phyloP scores from a whole-genome alignment of 2,888 invertebrate species.

The Caradrina clavipalpis region DNA sequence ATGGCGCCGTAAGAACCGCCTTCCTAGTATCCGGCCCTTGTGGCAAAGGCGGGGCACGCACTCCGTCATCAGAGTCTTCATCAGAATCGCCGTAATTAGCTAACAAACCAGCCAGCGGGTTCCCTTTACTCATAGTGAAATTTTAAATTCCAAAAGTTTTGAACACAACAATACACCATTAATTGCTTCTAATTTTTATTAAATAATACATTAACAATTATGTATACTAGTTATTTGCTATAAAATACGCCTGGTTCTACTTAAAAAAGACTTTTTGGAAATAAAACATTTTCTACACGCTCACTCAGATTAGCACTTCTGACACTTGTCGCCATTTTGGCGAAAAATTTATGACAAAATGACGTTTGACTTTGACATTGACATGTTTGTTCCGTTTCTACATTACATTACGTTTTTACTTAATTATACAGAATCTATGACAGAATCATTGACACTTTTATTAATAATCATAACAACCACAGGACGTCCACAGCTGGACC shows the following conservation, averaged over 20 bases:
- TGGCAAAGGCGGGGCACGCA: constrained; percentile 27
- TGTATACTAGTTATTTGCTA: not conserved
- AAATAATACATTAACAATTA: not conserved
- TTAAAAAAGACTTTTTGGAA: not conserved
- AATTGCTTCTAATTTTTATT: not conserved
- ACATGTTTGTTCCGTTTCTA: not conserved
- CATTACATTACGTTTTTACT: no score
- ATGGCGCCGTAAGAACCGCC: constrained; percentile 15
- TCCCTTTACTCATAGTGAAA: constrained; percentile 81
- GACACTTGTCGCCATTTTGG: constrained; percentile 44
- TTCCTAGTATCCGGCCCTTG: constrained; percentile 24
- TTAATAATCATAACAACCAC: no score
- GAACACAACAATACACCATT: not conserved
- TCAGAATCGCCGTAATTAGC: constrained; percentile 86
- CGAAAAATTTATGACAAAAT: constrained; percentile 1
- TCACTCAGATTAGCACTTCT: constrained; percentile 33
- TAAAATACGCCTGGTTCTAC: not conserved
- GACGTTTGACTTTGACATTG: not conserved
- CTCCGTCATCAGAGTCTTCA: constrained; percentile 80
- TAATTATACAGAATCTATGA: not conserved
- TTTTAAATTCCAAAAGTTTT: constrained; percentile 18
- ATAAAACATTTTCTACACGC: constrained; percentile 29
- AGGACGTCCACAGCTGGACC: no score
- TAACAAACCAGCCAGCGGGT: constrained; percentile 82
- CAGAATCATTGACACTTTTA: not conserved